phyloP scores from a whole-genome alignment of 2,797 vertebrate species.

The Choloepus didactylus region DNA sequence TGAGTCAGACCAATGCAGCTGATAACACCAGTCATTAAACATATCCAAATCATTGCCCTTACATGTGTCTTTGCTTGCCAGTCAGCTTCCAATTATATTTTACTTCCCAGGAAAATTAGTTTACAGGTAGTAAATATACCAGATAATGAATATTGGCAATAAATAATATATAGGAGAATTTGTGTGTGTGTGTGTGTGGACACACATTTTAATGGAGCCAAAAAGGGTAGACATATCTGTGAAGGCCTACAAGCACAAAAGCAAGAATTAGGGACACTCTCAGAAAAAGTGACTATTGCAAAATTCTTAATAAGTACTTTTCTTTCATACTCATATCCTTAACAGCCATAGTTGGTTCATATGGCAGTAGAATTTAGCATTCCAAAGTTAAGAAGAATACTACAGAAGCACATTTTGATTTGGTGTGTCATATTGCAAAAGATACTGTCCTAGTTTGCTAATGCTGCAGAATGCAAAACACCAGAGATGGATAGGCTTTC shows the following conservation, averaged over 20 bases:
- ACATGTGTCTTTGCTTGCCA: not conserved
- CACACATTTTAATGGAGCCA: not conserved
- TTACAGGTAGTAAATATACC: slow-evolving; percentile 33
- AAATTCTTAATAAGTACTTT: not conserved
- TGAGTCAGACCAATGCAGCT: not conserved
- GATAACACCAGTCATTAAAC: not conserved
- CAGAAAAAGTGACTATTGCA: not conserved
- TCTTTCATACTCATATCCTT: not conserved
- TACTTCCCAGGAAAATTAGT: not conserved
- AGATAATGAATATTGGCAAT: not conserved
- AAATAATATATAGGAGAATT: not conserved
- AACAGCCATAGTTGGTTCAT: not conserved
- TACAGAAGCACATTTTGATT: not conserved
- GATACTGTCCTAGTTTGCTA: too few species aligned
- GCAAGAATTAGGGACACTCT: not conserved
- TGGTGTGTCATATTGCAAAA: not conserved
- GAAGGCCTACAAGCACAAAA: not conserved
- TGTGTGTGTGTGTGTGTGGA: not conserved
- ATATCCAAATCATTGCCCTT: not conserved
- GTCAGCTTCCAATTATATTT: slow-evolving; percentile 23
- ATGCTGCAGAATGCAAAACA: too few species aligned
- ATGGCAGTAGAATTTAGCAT: not conserved
- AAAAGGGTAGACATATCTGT: not conserved
- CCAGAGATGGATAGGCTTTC: too few species aligned
- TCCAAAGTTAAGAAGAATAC: not conserved